These are phyloP conservation scores for Erythrolamprus reginae DNA, from an alignment of 2,113 vertebrate genomes.

Conservation along the genomic window DNA sequence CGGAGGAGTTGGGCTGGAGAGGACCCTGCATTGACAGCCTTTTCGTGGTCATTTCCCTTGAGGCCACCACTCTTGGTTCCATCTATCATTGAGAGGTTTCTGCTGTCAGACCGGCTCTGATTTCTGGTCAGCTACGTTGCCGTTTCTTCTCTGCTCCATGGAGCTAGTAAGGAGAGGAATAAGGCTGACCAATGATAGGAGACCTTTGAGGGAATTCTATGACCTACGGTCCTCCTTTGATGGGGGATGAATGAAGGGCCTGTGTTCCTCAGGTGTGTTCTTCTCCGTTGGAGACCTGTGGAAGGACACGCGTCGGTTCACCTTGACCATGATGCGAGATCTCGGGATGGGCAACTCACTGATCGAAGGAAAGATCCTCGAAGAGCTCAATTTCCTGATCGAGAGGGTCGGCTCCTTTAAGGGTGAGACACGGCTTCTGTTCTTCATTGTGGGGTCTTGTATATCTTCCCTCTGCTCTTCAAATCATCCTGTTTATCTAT, in stretches of 20 bases:
- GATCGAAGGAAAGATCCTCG: constrained; percentile 39
- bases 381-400: constrained; percentile 52
- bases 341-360: constrained; percentile 54
- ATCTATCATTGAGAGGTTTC: neutral
- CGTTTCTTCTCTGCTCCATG: neutral
- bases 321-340: constrained; percentile 25
- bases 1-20: neutral
- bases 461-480: neutral
- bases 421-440: constrained; percentile 42
- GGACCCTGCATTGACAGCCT: neutral
- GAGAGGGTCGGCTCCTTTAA: constrained; percentile 34
- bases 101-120: neutral
- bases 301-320: constrained; percentile 43
- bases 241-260: neutral
- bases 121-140: neutral
- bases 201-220: neutral
- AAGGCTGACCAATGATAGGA: neutral
- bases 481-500: too few species aligned
- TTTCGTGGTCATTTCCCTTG: neutral
- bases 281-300: constrained; percentile 58
- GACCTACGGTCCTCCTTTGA: neutral
- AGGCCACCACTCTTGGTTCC: neutral
- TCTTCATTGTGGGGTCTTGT: neutral
- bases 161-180: neutral
- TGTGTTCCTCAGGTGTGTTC: constrained; percentile 47